Evolutionary conservation across 2,797 vertebrate genomes (phyloP), one percentile per base, ranked within the genome.

Genomic region (Gambelia wislizenii): DNA sequence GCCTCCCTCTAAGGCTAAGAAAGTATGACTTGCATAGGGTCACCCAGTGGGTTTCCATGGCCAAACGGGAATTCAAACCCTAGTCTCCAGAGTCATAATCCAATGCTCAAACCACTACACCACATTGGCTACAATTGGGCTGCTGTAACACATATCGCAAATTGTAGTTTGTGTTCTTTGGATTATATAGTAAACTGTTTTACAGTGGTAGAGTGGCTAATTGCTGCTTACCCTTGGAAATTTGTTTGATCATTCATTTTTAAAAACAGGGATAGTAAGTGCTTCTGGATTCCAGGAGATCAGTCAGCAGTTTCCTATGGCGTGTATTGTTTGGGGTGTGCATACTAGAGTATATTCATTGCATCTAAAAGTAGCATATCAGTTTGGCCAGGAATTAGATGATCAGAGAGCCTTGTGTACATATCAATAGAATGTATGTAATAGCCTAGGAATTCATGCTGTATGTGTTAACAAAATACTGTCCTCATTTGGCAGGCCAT

Each of bases 401-500:
- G 13, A 79, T 79, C 6, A 27, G 33, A 86, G 44, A 67, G 2
- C 1, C 74, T 85, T 25, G 1, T 67, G 25, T 67, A 76, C 4
- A 33, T 64, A 36, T 83, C 67, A 42, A 27, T 52, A 33, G 54
- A 75, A 67, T 76, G 12, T 25, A 52, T 69, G 22, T 20, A 64
- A 67, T 47, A 52, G 56, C 39, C 16, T 16, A n/a, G 25, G 33
- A 75, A 16, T 59, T 76, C n/a, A 52, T 76, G 44, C 39, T 22
- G 7, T 14, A 13, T 14, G 33, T 76, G 47, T 70, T 49, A 70
- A 30, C 22, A 2, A 56, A 89, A 49, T 93, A 22, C 61, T 90
- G 25, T 91, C 78, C 93, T 42, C 87, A 18, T 90, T 94, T 93
- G 93, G 22, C 91, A 98, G 98, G 95, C 95, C 96, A 92, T 95